Evolutionary conservation across 2,888 invertebrate species (phyloP).

Genomic region (Drosophila anomalipes): DNA sequence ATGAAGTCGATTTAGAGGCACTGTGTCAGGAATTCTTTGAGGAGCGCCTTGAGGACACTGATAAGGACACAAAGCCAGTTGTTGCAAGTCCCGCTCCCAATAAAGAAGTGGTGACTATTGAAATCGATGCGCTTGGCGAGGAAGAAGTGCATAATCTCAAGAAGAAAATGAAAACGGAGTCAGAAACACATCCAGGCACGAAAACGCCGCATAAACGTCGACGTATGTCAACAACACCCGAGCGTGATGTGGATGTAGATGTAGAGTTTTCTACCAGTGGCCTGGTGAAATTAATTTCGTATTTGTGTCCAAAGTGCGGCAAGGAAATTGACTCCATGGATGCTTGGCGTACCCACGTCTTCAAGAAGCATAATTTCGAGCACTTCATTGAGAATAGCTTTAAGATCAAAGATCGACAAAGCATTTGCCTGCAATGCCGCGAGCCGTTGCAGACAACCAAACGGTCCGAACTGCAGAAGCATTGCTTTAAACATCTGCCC

Average conservation of each 20-base stretch:
- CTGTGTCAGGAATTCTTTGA: constrained; percentile 74
- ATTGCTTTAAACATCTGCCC: constrained; percentile 81
- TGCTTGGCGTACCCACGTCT: constrained; percentile 78
- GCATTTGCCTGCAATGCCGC: constrained; percentile 69
- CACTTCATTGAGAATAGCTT: constrained; percentile 76
- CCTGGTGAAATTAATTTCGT: constrained; percentile 63
- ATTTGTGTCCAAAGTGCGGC: constrained; percentile 80
- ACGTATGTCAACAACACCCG: constrained; percentile 27
- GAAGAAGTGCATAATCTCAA: constrained; percentile 66
- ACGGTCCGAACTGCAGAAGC: constrained; percentile 73
- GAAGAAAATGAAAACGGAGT: constrained; percentile 53
- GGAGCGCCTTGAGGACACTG: constrained; percentile 19
- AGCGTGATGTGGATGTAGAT: constrained; percentile 40
- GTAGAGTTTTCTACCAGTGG: constrained; percentile 40
- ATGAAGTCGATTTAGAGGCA: constrained; percentile 48
- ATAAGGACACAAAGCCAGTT: background rate
- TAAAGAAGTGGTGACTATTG: constrained; percentile 68
- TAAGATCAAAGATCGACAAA: constrained; percentile 60
- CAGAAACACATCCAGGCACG: constrained; percentile 5
- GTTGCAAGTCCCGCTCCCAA: background rate
- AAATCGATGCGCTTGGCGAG: constrained; percentile 71
- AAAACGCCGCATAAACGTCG: constrained; percentile 44
- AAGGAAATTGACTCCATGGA: constrained; percentile 66
- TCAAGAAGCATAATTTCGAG: constrained; percentile 74
- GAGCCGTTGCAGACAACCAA: constrained; percentile 67